Conservation (phyloP, 2,888 invertebrate species). For the Zhuqinia jingwanae region DNA sequence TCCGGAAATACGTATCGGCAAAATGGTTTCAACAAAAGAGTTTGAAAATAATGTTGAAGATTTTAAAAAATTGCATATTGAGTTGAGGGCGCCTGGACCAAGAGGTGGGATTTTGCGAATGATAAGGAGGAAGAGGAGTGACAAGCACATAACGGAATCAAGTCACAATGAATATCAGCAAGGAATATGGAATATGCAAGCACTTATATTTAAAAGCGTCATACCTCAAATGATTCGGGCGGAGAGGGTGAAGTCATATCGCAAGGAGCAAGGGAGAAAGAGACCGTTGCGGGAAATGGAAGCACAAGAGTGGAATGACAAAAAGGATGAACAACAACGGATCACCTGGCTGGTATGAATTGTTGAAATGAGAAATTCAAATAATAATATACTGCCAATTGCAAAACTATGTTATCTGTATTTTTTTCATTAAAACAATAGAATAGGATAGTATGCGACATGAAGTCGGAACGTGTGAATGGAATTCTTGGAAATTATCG, state of each 20-base stretch:
- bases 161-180: too few relatives aligned
- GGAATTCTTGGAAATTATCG: slow-evolving; percentile 48
- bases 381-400: too few relatives aligned
- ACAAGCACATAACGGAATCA: too few relatives aligned
- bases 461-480: slow-evolving; percentile 26
- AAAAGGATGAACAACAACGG: neutral
- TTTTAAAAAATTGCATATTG: neutral
- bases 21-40: neutral
- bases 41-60: slow-evolving; percentile 22
- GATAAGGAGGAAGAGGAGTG: neutral
- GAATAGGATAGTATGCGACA: neutral
- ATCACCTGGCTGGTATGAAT: neutral
- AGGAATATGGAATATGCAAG: neutral
- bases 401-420: neutral
- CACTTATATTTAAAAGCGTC: neutral
- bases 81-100: neutral
- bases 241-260: too few relatives aligned
- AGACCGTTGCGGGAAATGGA: neutral
- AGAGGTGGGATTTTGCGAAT: neutral
- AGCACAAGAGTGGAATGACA: neutral
- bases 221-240: neutral
- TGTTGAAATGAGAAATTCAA: neutral
- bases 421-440: neutral
- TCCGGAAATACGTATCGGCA: neutral
- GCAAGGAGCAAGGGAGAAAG: neutral